phyloP scores from a whole-genome alignment of 1,140 invertebrate species.

The Trinorchestia longiramus region DNA sequence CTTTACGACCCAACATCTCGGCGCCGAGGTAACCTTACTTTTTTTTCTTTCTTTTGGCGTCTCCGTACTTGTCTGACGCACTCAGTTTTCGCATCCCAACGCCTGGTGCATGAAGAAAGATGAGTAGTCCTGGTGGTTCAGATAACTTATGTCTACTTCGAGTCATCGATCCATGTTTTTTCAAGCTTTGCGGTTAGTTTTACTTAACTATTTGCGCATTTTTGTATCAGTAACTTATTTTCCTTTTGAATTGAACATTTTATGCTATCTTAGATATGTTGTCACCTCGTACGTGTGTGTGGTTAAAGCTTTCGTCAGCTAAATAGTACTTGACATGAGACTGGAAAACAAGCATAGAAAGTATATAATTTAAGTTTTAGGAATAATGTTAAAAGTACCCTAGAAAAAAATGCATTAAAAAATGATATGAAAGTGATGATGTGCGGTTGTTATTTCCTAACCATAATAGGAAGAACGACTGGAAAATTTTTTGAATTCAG shows the following conservation, averaged over 20 bases:
- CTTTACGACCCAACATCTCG: constrained; percentile 52
- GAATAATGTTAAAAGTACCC: no score
- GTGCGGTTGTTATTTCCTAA: no score
- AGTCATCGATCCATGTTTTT: not conserved
- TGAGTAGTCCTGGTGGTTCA: not conserved
- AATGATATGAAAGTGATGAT: no score
- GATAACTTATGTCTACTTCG: not conserved
- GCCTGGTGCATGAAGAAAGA: not conserved
- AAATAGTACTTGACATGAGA: no score
- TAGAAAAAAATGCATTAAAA: no score
- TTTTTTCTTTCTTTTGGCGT: not conserved
- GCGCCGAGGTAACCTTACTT: constrained; percentile 13
- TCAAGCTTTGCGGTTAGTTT: not conserved
- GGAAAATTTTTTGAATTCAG: no score
- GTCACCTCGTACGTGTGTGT: no score
- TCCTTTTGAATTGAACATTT: not conserved
- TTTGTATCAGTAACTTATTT: not conserved
- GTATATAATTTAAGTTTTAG: no score
- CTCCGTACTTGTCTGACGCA: not conserved
- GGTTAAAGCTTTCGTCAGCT: no score
- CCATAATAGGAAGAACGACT: no score
- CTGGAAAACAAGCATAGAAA: no score
- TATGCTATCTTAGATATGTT: not conserved
- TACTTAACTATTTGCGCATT: not conserved
- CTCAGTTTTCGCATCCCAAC: not conserved